A percentile compares a stretch with the other conserved stretches of the same genome.
Conservation (phyloP, 2,113 vertebrate genomes). For the Osmerus eperlanus region DNA sequence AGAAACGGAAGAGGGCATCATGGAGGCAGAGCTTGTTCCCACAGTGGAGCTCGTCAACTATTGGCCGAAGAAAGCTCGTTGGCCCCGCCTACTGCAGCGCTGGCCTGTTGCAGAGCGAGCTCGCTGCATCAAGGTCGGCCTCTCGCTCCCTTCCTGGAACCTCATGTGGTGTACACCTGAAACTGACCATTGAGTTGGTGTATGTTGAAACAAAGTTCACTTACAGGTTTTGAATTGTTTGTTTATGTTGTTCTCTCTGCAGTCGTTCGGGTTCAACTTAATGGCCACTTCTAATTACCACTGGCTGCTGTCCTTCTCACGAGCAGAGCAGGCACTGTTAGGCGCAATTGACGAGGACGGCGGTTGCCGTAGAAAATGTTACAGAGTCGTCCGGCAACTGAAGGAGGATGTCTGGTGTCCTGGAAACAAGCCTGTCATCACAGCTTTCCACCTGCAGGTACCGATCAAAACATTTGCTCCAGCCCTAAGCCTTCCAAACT, state of each 20-base stretch:
- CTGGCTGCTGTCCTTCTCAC: constrained; percentile 82
- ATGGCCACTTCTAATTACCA: constrained; percentile 78
- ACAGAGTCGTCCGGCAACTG: constrained; percentile 76
- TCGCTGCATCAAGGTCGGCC: constrained; percentile 78
- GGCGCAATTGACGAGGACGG: constrained; percentile 80
- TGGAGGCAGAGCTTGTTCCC: constrained; percentile 77
- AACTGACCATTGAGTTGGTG: too few species aligned
- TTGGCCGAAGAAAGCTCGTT: constrained; percentile 74
- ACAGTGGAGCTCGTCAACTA: constrained; percentile 73
- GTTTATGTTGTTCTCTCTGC: background rate
- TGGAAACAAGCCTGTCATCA: constrained; percentile 75
- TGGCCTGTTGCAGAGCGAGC: constrained; percentile 75
- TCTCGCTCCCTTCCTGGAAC: constrained; percentile 8
- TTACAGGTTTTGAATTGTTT: too few species aligned
- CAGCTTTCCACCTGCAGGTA: constrained; percentile 82
- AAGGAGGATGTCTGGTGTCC: constrained; percentile 83
- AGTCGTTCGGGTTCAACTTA: constrained; percentile 82
- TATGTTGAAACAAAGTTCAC: too few species aligned
- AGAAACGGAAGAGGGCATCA: constrained; percentile 71
- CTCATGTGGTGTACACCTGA: background rate
- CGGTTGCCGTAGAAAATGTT: constrained; percentile 76
- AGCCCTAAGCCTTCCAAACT: too few species aligned
- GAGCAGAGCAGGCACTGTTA: constrained; percentile 75
- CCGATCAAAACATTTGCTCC: too few species aligned
- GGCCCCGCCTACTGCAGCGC: constrained; percentile 72